Conservation (phyloP, 2,888 invertebrate species). For the Cosmorhoe ocellata region DNA sequence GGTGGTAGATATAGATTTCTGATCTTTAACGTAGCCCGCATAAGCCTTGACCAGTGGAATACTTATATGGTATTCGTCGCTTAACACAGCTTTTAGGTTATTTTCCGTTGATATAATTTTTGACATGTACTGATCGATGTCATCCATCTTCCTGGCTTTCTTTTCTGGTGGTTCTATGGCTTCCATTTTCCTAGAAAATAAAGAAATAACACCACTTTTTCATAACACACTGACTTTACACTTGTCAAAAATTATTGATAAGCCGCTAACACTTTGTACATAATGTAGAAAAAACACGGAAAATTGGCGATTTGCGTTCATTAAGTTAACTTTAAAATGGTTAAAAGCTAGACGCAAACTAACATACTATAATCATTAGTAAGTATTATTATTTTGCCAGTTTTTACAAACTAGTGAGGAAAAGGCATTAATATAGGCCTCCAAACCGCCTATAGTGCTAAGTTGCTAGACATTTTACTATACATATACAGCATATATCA, state of each 20-base stretch:
- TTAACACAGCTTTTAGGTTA: constrained; percentile 77
- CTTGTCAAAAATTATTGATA: neutral
- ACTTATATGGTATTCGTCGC: constrained; percentile 75
- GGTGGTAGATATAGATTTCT: constrained; percentile 83
- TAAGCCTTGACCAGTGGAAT: constrained; percentile 81
- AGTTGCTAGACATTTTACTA: too few species aligned
- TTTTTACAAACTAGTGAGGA: too few species aligned
- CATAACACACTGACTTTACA: constrained; percentile 34
- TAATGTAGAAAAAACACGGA: too few species aligned
- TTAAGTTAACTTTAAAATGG: too few species aligned
- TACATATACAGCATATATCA: too few species aligned
- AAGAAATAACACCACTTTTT: constrained; percentile 64
- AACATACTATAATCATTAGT: too few species aligned
- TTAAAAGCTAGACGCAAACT: too few species aligned
- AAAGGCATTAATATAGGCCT: too few species aligned
- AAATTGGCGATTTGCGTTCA: too few species aligned
- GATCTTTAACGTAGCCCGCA: constrained; percentile 83
- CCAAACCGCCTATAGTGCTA: too few species aligned
- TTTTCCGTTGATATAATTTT: constrained; percentile 44
- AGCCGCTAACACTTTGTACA: constrained; percentile 10
- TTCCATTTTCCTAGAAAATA: constrained; percentile 58
- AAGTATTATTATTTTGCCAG: too few species aligned
- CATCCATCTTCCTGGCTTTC: constrained; percentile 43
- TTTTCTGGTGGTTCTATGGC: constrained; percentile 53
- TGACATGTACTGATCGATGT: constrained; percentile 47